These are phyloP conservation scores for Edolisoma coerulescens DNA, from an alignment of 2,113 vertebrate species.

Conservation along the genomic window DNA sequence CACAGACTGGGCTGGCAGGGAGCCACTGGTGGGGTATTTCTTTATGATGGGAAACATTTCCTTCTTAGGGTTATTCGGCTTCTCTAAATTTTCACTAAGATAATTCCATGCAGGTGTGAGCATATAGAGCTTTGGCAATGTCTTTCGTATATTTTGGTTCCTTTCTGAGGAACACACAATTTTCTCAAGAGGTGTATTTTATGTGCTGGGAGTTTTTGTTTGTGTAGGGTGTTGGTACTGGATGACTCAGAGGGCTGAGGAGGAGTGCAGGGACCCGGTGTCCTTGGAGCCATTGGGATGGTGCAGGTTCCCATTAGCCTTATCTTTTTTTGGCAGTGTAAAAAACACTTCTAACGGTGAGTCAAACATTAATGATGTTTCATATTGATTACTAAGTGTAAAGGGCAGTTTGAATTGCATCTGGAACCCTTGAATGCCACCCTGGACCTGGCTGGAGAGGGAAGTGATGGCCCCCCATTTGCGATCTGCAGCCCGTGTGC, in stretches of 20 bases:
- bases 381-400: not conserved
- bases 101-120: not conserved
- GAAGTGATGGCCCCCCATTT: not conserved
- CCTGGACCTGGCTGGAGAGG: not conserved
- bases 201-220: not conserved
- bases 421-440: not conserved
- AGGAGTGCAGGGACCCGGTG: not conserved
- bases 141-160: not conserved
- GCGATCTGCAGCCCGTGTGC: not conserved
- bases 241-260: not conserved
- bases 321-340: not conserved
- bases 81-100: not conserved
- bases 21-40: not conserved
- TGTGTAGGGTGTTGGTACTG: not conserved
- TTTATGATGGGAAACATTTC: not conserved
- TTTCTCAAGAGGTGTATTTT: not conserved
- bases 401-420: not conserved
- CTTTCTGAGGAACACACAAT: not conserved
- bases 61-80: not conserved
- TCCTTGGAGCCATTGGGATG: not conserved
- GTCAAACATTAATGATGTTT: not conserved
- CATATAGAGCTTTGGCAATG: not conserved
- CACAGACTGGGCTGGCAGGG: not conserved
- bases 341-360: not conserved
- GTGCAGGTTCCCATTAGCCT: not conserved